Conservation (phyloP, 2,113 vertebrate genomes). For the Campylorhamphus procurvoides region DNA sequence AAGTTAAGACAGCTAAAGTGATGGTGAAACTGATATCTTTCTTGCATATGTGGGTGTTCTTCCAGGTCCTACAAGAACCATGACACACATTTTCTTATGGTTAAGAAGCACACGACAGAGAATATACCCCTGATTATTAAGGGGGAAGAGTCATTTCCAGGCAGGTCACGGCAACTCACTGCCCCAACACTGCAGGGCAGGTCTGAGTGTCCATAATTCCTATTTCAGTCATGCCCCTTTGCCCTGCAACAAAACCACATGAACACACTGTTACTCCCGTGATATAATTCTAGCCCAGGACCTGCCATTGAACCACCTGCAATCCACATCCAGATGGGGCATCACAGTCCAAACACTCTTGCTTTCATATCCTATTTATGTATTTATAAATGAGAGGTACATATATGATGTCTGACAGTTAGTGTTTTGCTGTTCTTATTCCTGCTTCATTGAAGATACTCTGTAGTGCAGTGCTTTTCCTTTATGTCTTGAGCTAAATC, state of each 20-base stretch:
- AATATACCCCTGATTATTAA: background rate
- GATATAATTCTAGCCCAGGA: background rate
- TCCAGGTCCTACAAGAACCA: background rate
- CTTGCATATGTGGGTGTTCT: background rate
- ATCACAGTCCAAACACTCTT: background rate
- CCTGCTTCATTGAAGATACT: background rate
- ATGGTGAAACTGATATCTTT: background rate
- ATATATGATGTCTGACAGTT: background rate
- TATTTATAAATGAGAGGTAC: background rate
- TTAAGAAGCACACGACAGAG: background rate
- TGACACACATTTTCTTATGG: background rate
- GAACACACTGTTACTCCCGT: background rate
- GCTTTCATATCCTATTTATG: background rate
- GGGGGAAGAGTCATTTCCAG: background rate
- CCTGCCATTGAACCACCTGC: accelerated
- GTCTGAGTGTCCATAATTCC: background rate
- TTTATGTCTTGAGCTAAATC: background rate
- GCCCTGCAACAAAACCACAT: accelerated
- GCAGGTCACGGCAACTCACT: background rate
- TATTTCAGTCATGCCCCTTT: background rate
- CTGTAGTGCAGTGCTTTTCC: background rate
- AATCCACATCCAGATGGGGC: background rate
- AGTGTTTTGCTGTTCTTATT: background rate
- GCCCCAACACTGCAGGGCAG: background rate
- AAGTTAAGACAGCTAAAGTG: background rate